Evolutionary conservation across 1,140 invertebrate species (phyloP), one percentile per base, ranked within the genome.

Genomic region (Varroa destructor): DNA sequence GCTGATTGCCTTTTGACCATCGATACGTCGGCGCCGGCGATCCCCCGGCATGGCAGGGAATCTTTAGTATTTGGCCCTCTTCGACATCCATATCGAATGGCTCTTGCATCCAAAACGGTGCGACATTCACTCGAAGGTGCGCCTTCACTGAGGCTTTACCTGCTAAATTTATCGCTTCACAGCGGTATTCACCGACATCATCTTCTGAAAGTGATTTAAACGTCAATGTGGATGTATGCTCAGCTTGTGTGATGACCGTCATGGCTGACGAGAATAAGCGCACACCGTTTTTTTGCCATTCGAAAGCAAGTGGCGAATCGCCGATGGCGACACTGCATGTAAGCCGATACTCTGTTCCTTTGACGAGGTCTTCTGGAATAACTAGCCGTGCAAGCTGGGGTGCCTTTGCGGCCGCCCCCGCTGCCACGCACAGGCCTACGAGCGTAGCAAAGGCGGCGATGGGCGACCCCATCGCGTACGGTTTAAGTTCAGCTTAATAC

Each of bases 241-340:
- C 61, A 37, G 61, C 46, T 40, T 67, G 61, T 3, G 61, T 67
- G 46, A 67, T 67, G 1, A 67, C 46, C 5, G 61, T 67, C 2
- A 36, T 67, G 10, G 61, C 46, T 2, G 61, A 43, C 37, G 61
- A 67, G 61, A 43, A 67, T 46, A 67, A 40, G 40, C 61, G 61
- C 61, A 67, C 61, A 40, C 37, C 61, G 61, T 67, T 67, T 46
- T 67, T 67, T 37, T 67, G 61, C 61, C 61, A 67, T 37, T 67
- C 61, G 61, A 67, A 67, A 12, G 61, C 61, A 43, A 67, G 36
- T 36, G 61, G 61, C 37, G 61, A 10, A 37, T 67, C 61, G 40
- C 61, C 61, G 37, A 67, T 67, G 12, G 61, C 61, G 36, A 67
- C 61, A 46, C 40, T 67, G 37, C 61, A 67, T 46, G 37, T 67